Evolutionary conservation across 2,113 vertebrate species (phyloP), one percentile per base, ranked within the genome.

Genomic region (Ploceus nigricollis): DNA sequence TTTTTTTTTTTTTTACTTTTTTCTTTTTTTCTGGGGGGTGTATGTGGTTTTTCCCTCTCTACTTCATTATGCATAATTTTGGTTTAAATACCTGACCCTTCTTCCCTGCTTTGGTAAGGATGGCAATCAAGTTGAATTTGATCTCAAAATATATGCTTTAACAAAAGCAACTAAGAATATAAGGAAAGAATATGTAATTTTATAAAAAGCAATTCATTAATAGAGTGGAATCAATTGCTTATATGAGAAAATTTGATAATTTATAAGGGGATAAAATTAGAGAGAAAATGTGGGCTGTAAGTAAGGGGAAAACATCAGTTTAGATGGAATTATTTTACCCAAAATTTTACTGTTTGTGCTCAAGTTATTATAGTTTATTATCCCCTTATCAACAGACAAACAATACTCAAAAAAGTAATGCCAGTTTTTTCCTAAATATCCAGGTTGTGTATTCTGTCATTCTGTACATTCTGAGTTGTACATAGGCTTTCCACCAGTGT

Each of bases 401-500:
- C 10, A 65, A 20, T 7, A 61, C 4, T 25, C 16, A 45, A 7
- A 60, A 47, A 51, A 73, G 6, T 9, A 65, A 3, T 7, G 0
- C 0, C n/a, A n/a, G 1, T 5, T 44, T 66, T 39, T 8, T 33
- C 54, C 39, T 44, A 45, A 73, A 78, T 45, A 76, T 64, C 11
- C 3, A 10, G 7, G 3, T 1, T 47, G 0, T 61, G n/a, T 33
- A 33, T 60, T 58, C 24, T 10, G 2, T 25, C 12, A 39, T 35
- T 31, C 13, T 72, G n/a, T n/a, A n/a, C n/a, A n/a, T n/a, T n/a
- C n/a, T 2, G 0, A 63, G 9, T 8, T 68, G 4, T 19, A 39
- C 1, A 1, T 8, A 53, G 9, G 3, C 3, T 14, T 89, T 48
- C 15, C 37, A 44, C 2, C 14, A 10, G 9, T 48, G 31, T 37